Base-by-base conservation (phyloP, 1,140 invertebrate species). In the Atta cephalotes region DNA sequence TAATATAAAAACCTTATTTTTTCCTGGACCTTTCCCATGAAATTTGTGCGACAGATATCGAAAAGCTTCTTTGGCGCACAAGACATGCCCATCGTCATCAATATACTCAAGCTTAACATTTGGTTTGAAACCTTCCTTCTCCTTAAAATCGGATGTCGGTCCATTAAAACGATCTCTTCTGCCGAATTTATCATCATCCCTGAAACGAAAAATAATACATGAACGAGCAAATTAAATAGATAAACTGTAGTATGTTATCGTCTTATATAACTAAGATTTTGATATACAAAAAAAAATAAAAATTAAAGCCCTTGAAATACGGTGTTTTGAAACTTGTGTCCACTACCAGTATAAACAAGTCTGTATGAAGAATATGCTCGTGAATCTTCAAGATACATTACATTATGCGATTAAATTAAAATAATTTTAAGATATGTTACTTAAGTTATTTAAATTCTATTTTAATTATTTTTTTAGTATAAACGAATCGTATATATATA, bases 11-110 rank as follows among this genome's bases (percentile, higher is more conserved):
- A 97, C 97, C 95, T 99, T 99, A 96, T 99, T 99, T 95, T 99
- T 99, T 66, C 99, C 99, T 10, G 99, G 98, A 21, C 99, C 99
- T 96, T 99, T 99, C 28, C 99, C 99, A 96, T 99, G 99, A 95
- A 99, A 99, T 95, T 99, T 99, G 94, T 99, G 99, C 21, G 98
- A 99, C 18, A 99, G 95, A 96, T 98, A 98, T 90, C 98, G 96
- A 95, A 99, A 99, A 21, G 99, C 99, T 96, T 99, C 99, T 95
- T 99, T 99, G 39, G 97, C 97, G 91, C 97, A 98, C 76, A 99
- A 96, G 78, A 98, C 96, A 74, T 97, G 96, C 3, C 99, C 99
- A 93, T 98, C 97, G 93, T 99, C 99, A 95, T 99, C 99, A 84
- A 99, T 99, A 93, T 99, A 99, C 93, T 99, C 99, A 88, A 99